phyloP scores from a whole-genome alignment of 2,888 invertebrate genomes.

The Limnephilus lunatus region DNA sequence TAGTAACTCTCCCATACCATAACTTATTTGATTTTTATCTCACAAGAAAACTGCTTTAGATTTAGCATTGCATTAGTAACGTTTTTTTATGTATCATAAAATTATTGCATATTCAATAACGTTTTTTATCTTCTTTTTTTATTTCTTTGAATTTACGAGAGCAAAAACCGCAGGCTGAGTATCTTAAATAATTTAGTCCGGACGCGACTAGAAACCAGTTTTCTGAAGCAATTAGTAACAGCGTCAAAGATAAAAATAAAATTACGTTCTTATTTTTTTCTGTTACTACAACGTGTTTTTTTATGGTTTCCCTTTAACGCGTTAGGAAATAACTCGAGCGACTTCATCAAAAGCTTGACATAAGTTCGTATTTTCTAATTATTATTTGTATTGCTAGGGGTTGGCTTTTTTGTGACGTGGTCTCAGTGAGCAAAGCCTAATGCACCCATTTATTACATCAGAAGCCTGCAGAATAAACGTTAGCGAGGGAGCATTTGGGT shows the following conservation, averaged over 20 bases:
- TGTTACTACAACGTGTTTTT: not conserved
- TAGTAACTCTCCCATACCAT: not conserved
- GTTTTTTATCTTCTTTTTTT: not conserved
- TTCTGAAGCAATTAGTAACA: constrained; percentile 12
- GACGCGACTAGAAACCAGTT: constrained; percentile 1
- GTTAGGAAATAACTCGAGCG: not conserved
- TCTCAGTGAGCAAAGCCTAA: not conserved
- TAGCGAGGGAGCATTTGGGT: not conserved
- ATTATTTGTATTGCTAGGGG: not conserved
- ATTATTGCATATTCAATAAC: not conserved
- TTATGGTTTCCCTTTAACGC: not conserved
- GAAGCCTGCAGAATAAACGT: constrained; percentile 40
- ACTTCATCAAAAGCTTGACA: not conserved
- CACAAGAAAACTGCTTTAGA: not conserved
- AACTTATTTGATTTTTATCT: not conserved
- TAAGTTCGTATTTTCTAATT: not conserved
- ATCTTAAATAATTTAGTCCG: constrained; percentile 20
- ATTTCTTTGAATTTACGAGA: not conserved
- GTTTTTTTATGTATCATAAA: not conserved
- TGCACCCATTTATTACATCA: not conserved
- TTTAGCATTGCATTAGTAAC: not conserved
- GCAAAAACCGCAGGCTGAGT: not conserved
- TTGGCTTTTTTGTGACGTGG: not conserved
- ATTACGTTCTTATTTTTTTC: not conserved
- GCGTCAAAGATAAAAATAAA: not conserved